Percentiles rank a stretch among this genome's conserved stretches.
These are phyloP conservation scores for Nixonia krombeini DNA, from an alignment of 1,140 invertebrate genomes.

Conservation along the genomic window DNA sequence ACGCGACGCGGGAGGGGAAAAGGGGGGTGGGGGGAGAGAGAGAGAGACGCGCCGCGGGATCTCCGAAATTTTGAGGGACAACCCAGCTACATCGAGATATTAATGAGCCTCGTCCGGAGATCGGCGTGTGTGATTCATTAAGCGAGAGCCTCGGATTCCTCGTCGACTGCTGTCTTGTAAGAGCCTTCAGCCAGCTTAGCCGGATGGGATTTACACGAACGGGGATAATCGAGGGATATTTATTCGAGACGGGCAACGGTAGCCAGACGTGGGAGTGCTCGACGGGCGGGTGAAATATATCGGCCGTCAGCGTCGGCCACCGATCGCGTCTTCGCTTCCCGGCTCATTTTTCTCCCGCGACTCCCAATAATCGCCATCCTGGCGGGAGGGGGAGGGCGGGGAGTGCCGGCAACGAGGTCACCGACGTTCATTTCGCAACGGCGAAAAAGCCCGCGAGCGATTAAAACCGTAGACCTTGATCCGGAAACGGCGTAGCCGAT, in stretches of 20 bases:
- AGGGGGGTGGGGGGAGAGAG: neutral
- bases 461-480: conserved; percentile 17
- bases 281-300: neutral
- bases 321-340: too few relatives aligned
- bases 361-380: too few relatives aligned
- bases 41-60: conserved; percentile 29
- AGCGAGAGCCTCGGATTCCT: conserved; percentile 28
- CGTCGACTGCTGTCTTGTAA: conserved; percentile 16
- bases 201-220: conserved; percentile 5
- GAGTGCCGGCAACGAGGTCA: too few relatives aligned
- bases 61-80: conserved; percentile 46
- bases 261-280: neutral
- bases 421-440: too few relatives aligned
- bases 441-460: too few relatives aligned
- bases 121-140: conserved; percentile 45
- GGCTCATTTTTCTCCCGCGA: too few relatives aligned
- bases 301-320: too few relatives aligned
- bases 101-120: conserved; percentile 54
- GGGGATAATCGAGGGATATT: conserved; percentile 14
- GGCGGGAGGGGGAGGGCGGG: too few relatives aligned
- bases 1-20: conserved; percentile 7
- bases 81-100: conserved; percentile 53
- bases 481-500: conserved; percentile 31
- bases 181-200: conserved; percentile 14
- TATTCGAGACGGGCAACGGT: conserved; percentile 7